phyloP scores from a whole-genome alignment of 2,113 vertebrate species.

The Trogon surrucura region DNA sequence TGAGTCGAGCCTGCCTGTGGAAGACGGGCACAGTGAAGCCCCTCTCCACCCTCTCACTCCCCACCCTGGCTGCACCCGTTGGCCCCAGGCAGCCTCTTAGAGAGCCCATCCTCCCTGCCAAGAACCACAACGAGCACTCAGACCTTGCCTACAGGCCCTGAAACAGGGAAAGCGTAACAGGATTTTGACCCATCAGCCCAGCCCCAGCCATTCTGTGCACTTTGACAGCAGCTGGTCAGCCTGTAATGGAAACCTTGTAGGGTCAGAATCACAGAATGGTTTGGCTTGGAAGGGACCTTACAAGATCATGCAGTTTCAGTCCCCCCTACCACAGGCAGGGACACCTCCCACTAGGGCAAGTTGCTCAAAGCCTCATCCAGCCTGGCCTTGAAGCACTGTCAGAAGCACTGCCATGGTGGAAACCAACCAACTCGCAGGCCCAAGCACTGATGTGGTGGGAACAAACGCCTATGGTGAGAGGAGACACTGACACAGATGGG shows the following conservation, averaged over 20 bases:
- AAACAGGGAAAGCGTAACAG: background rate
- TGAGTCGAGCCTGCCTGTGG: background rate
- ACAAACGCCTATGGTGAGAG: background rate
- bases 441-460: background rate
- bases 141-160: background rate
- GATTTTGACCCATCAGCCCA: background rate
- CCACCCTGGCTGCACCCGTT: background rate
- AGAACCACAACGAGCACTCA: background rate
- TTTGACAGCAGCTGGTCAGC: background rate
- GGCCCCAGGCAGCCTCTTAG: background rate
- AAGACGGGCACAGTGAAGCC: background rate
- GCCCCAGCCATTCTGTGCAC: background rate
- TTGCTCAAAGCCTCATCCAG: too few species aligned
- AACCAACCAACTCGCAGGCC: background rate
- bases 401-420: background rate
- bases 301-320: too few species aligned
- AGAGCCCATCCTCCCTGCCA: background rate
- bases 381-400: too few species aligned
- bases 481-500: background rate
- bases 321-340: too few species aligned
- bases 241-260: fast-evolving
- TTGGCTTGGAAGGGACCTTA: too few species aligned
- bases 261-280: background rate
- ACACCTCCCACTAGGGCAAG: too few species aligned
- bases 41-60: background rate